These are phyloP conservation scores for Drosophila acutilabella DNA, from an alignment of 2,888 invertebrate genomes.

Conservation along the genomic window DNA sequence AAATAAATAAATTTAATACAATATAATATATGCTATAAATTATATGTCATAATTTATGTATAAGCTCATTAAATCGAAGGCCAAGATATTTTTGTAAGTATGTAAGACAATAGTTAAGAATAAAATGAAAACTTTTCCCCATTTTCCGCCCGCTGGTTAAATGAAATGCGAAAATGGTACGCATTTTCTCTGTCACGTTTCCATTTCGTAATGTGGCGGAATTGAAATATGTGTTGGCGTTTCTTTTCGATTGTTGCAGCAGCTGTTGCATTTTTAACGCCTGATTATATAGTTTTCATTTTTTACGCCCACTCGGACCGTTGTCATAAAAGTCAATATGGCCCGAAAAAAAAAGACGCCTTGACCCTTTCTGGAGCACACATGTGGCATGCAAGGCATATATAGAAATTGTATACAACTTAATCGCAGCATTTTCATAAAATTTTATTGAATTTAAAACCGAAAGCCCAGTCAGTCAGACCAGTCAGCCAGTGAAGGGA, in stretches of 20 bases:
- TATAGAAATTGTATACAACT: slow-evolving; percentile 56
- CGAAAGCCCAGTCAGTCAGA: slow-evolving; percentile 40
- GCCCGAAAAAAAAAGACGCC: slow-evolving; percentile 45
- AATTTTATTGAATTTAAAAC: slow-evolving; percentile 81
- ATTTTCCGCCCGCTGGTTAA: slow-evolving; percentile 2
- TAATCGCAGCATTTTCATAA: slow-evolving; percentile 79
- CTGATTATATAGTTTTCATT: slow-evolving; percentile 75
- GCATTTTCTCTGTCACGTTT: slow-evolving; percentile 47
- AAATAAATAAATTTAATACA: not conserved
- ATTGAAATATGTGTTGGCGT: slow-evolving; percentile 53
- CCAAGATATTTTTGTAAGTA: not conserved
- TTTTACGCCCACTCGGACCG: slow-evolving; percentile 49
- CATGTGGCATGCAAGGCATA: slow-evolving; percentile 36
- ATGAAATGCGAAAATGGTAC: slow-evolving; percentile 18
- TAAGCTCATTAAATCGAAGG: not conserved
- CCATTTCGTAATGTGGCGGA: slow-evolving; percentile 27
- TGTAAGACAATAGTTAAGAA: slow-evolving; percentile 13
- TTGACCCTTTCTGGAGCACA: slow-evolving; percentile 68
- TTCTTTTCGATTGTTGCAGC: slow-evolving; percentile 64
- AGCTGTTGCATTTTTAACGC: slow-evolving; percentile 73
- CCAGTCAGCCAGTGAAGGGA: slow-evolving; percentile 26
- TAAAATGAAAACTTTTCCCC: slow-evolving; percentile 10
- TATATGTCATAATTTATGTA: no score
- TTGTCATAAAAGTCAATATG: slow-evolving; percentile 77
- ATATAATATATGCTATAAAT: no score